These are phyloP conservation scores for Bombylius discolor DNA, from an alignment of 2,888 invertebrate species.

Conservation along the genomic window DNA sequence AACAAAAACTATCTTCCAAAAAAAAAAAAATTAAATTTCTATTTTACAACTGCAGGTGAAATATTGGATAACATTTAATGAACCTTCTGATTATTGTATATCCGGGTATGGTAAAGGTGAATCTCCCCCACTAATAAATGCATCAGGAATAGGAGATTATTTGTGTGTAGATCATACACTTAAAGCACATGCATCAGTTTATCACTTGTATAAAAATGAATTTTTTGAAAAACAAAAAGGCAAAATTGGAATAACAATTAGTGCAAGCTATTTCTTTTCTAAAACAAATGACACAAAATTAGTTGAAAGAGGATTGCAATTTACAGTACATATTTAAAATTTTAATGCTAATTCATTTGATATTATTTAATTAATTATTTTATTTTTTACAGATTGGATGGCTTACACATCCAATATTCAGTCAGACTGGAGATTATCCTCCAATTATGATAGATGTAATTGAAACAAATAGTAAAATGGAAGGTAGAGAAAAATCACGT, in stretches of 20 bases:
- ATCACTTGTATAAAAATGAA: conserved; percentile 33
- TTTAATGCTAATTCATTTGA: neutral
- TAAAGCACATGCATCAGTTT: conserved; percentile 42
- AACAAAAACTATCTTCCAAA: too few relatives aligned
- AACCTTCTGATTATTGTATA: conserved; percentile 37
- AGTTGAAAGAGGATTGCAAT: conserved; percentile 22
- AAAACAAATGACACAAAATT: conserved; percentile 16
- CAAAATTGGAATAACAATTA: conserved; percentile 24
- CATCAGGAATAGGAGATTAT: conserved; percentile 39
- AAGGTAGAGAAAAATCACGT: conserved; percentile 25
- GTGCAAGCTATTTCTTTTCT: conserved; percentile 21
- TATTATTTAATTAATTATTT: neutral
- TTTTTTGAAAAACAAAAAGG: conserved; percentile 28
- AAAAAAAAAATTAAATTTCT: too few relatives aligned
- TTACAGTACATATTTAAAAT: conserved; percentile 15
- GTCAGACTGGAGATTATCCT: conserved; percentile 26
- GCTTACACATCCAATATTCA: conserved; percentile 28
- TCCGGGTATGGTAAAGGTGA: conserved; percentile 37
- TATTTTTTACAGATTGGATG: conserved; percentile 25
- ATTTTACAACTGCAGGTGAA: conserved; percentile 21
- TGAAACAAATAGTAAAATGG: conserved; percentile 23
- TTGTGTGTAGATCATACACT: conserved; percentile 39
- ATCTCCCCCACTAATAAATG: conserved; percentile 29
- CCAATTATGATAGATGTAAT: conserved; percentile 24
- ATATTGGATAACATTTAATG: conserved; percentile 48